Evolutionary conservation across 2,113 vertebrate species (phyloP), one percentile per base, ranked within the genome.

Genomic region (Synodontis membranacea): DNA sequence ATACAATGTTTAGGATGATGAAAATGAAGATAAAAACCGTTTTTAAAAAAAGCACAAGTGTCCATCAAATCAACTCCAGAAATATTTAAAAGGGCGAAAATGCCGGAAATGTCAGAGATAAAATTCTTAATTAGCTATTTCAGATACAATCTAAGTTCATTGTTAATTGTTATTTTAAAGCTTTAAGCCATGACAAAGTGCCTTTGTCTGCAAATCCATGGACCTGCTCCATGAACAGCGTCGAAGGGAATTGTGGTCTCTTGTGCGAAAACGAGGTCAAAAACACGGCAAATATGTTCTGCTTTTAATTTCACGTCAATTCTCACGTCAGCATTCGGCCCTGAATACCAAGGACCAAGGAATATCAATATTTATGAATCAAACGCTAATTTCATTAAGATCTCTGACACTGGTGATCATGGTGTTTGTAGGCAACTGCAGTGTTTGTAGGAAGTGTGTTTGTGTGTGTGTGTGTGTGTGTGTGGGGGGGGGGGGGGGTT

Each of bases 261-360:
- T 79, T 28, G 83, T 82, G 62, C 39, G 58, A 48, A 86, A 83
- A 84, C 6, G n/a, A 74, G 85, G 90, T 91, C 87, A 89, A 89
- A 84, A 50, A 70, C 56, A 80, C 80, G 74, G 81, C 68, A 44
- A 82, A 80, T 5, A 25, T 31, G 60, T 83, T 85, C 85, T 87
- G 9, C 44, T 87, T 87, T 89, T 84, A 87, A 84, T 79, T 86
- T 82, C 25, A 39, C n/a, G n/a, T n/a, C n/a, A n/a, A n/a, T 88
- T 85, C 87, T 84, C 21, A 8, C 70, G 50, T 86, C 39, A 75
- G 68, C 64, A 82, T 75, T 88, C 84, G 79, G 70, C 82, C 82
- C 70, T 72, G 31, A 83, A 84, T 28, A 23, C 46, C 19, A n/a
- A n/a, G n/a, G n/a, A n/a, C n/a, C n/a, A n/a, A n/a, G n/a, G n/a